Percentiles rank a stretch among this genome's conserved stretches.
Evolutionary conservation across 1,140 invertebrate genomes (phyloP).

Genomic region (Araneus ventricosus): DNA sequence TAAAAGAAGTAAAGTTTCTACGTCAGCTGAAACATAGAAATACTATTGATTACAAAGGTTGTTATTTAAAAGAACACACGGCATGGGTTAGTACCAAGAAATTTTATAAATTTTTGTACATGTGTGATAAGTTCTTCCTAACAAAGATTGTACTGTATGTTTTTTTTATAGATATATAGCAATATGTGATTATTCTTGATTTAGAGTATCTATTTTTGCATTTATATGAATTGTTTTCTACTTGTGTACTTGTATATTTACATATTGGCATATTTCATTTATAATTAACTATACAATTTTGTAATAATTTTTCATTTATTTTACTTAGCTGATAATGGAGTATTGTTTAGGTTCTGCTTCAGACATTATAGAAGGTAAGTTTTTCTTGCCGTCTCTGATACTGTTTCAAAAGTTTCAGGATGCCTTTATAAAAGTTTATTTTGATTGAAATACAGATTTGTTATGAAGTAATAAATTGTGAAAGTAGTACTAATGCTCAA

Average conservation of each 20-base stretch:
- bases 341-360: constrained; percentile 99
- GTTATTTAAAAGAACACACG: constrained; percentile 97
- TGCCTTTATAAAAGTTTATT: too few relatives aligned
- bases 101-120: background rate
- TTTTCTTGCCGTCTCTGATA: background rate
- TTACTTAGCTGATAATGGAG: constrained; percentile 96
- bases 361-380: constrained; percentile 94
- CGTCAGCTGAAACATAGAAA: constrained; percentile 96
- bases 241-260: too few relatives aligned
- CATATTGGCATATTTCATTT: background rate
- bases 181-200: too few relatives aligned
- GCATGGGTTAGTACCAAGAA: constrained; percentile 89
- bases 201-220: too few relatives aligned
- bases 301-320: constrained; percentile 55
- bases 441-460: too few relatives aligned
- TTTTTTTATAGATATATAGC: too few relatives aligned
- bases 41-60: constrained; percentile 99
- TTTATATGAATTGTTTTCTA: too few relatives aligned
- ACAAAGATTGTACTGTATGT: too few relatives aligned
- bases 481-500: too few relatives aligned
- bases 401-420: too few relatives aligned
- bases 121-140: too few relatives aligned
- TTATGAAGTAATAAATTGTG: too few relatives aligned
- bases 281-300: background rate
- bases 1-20: constrained; percentile 99